Evolutionary conservation across 2,113 vertebrate genomes (phyloP).

Genomic region (Delphinus delphis): DNA sequence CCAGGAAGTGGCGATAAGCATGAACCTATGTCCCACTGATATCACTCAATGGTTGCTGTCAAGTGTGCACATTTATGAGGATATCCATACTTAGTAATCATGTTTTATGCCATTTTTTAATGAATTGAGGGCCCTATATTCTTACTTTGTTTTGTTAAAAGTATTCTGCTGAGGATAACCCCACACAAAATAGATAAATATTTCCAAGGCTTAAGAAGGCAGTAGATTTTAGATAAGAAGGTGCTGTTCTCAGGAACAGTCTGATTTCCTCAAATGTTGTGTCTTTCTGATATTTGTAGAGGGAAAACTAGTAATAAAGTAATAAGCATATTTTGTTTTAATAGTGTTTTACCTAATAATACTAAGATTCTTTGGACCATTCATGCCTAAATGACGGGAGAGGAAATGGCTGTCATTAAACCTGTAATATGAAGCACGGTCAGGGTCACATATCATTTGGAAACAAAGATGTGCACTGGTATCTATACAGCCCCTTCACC

Average conservation of each 20-base stretch:
- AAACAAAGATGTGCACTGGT: background rate
- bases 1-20: background rate
- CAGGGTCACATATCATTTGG: background rate
- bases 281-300: background rate
- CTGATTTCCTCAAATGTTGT: background rate
- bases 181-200: background rate
- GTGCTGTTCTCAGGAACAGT: background rate
- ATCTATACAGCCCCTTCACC: background rate
- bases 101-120: background rate
- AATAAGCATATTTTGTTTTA: background rate
- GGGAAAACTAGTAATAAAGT: background rate
- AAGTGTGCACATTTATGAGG: background rate
- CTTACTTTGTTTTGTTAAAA: background rate
- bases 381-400: background rate
- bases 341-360: background rate
- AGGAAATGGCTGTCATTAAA: background rate
- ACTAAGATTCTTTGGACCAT: background rate
- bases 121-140: background rate
- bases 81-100: background rate
- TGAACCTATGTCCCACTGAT: background rate
- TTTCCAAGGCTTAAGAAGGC: background rate
- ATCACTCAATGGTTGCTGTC: background rate
- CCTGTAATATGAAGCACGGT: background rate
- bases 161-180: background rate
- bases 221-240: background rate